phyloP scores from a whole-genome alignment of 2,797 vertebrate genomes.

The Pangasius mekongensis region DNA sequence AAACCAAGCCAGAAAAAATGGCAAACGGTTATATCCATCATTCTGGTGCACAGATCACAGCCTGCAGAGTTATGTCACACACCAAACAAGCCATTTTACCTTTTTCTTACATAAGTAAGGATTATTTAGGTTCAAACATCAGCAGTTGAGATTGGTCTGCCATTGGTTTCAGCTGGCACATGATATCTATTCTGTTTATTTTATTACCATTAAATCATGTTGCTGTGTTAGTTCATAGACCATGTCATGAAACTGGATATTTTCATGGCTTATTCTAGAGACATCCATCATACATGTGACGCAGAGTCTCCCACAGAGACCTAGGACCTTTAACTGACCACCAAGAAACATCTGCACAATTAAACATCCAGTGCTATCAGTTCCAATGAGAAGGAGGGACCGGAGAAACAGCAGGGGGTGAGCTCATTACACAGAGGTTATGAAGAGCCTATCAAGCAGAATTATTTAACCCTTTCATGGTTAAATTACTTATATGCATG shows the following conservation, averaged over 20 bases:
- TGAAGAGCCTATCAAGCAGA: background rate
- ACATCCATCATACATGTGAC: background rate
- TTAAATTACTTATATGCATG: background rate
- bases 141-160: background rate
- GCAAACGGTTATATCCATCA: background rate
- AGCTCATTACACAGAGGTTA: slow-evolving; percentile 26
- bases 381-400: slow-evolving; percentile 4
- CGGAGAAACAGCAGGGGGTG: slow-evolving; percentile 24
- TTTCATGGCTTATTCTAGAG: background rate
- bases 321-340: slow-evolving; percentile 17
- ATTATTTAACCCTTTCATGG: background rate
- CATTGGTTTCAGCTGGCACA: slow-evolving; percentile 11
- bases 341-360: slow-evolving; percentile 46
- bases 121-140: background rate
- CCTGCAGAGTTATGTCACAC: background rate
- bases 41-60: slow-evolving; percentile 13
- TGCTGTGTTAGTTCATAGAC: background rate
- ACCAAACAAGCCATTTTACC: background rate
- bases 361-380: slow-evolving; percentile 34
- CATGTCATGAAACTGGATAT: slow-evolving; percentile 26
- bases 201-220: background rate
- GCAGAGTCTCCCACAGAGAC: slow-evolving; percentile 13
- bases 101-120: background rate
- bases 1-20: slow-evolving; percentile 1
- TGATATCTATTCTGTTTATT: slow-evolving; percentile 8